Evolutionary conservation across 2,113 vertebrate species (phyloP).

Genomic region (Tyto alba): DNA sequence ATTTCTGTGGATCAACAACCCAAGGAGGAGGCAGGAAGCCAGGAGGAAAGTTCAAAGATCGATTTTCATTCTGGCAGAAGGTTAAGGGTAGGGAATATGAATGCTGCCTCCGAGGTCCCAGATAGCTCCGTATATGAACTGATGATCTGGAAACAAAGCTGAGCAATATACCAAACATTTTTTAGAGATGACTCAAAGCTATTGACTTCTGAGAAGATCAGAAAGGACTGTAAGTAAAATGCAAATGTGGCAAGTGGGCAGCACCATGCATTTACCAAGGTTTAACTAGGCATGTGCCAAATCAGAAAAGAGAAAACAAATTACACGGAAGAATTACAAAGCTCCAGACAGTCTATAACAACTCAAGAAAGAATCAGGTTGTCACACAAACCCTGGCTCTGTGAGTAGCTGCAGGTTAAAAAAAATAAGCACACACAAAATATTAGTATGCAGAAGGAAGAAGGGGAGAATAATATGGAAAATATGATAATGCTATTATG

Average conservation of each 20-base stretch:
- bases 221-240: background rate
- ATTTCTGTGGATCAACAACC: background rate
- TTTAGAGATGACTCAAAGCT: conserved; percentile 11
- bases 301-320: background rate
- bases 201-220: background rate
- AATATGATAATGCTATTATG: conserved; percentile 65
- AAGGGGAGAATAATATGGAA: conserved; percentile 41
- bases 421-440: background rate
- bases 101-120: background rate
- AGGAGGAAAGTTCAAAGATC: background rate
- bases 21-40: background rate
- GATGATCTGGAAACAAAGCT: conserved; percentile 3
- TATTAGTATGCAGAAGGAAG: conserved; percentile 28
- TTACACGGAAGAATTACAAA: background rate
- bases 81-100: background rate
- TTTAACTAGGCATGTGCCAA: background rate
- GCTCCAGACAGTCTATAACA: background rate
- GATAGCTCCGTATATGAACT: background rate
- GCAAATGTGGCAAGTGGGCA: background rate
- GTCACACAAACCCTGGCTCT: background rate
- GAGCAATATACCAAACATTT: background rate
- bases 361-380: background rate
- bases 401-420: conserved; percentile 1
- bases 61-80: conserved; percentile 16
- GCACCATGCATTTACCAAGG: background rate